phyloP scores from a whole-genome alignment of 2,113 vertebrate genomes.

The Bubo scandiacus region DNA sequence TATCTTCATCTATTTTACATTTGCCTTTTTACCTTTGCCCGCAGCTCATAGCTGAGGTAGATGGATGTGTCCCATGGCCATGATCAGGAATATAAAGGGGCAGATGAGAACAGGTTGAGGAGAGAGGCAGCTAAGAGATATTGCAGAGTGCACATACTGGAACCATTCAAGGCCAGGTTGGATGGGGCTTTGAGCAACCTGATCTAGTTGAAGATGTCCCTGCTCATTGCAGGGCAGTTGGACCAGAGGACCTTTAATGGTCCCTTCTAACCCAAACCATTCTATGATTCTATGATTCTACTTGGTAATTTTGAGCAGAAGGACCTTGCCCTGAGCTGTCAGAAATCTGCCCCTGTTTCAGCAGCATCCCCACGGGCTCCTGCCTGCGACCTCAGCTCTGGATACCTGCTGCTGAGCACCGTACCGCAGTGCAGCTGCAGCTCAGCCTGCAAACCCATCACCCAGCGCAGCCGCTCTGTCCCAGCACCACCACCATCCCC shows the following conservation, averaged over 20 bases:
- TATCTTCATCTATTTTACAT: background rate
- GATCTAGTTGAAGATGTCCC: background rate
- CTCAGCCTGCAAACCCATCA: background rate
- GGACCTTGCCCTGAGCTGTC: background rate
- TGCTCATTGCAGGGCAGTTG: background rate
- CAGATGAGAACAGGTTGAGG: background rate
- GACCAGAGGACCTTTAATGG: background rate
- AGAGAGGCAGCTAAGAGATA: background rate
- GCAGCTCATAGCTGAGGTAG: background rate
- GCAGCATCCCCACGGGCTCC: background rate
- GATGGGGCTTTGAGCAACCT: background rate
- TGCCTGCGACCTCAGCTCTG: background rate
- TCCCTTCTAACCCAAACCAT: background rate
- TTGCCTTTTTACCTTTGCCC: background rate
- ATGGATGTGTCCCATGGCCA: background rate
- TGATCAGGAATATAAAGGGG: background rate
- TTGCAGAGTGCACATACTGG: background rate
- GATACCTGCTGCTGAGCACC: rapidly evolving
- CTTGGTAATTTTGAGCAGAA: background rate
- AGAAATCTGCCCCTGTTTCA: background rate
- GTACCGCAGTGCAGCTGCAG: background rate
- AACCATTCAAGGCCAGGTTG: background rate
- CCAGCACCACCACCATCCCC: background rate
- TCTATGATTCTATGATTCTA: background rate
- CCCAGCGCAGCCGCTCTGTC: background rate